These are phyloP conservation scores for Hyperoplus immaculatus DNA, from an alignment of 2,797 vertebrate species.

Conservation along the genomic window DNA sequence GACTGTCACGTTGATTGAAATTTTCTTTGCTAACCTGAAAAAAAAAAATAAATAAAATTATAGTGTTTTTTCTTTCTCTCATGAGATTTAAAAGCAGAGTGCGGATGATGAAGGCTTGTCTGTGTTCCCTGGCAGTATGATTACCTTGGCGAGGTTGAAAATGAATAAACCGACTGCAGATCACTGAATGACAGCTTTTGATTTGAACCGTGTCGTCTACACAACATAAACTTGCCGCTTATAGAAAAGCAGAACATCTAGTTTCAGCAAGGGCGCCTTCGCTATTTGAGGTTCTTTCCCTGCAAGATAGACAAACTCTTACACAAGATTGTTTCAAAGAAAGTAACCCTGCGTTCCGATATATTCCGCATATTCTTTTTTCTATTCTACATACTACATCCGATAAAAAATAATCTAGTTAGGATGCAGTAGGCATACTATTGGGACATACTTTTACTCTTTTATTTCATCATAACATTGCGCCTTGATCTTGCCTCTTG, in stretches of 20 bases:
- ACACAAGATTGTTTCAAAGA: slow-evolving; percentile 16
- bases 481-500: too few species aligned
- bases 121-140: slow-evolving; percentile 33
- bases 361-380: too few species aligned
- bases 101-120: slow-evolving; percentile 49
- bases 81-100: slow-evolving; percentile 26
- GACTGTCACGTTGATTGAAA: slow-evolving; percentile 33
- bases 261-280: slow-evolving; percentile 37
- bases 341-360: too few species aligned
- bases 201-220: slow-evolving; percentile 39
- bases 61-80: background rate
- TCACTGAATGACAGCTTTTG: slow-evolving; percentile 45
- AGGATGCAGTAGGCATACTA: too few species aligned
- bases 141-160: slow-evolving; percentile 62
- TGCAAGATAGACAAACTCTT: slow-evolving; percentile 7
- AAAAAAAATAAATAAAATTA: too few species aligned
- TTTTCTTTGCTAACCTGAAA: slow-evolving; percentile 15
- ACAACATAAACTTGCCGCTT: slow-evolving; percentile 32
- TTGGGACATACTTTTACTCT: too few species aligned
- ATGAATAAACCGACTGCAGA: slow-evolving; percentile 40
- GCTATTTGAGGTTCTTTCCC: slow-evolving; percentile 7
- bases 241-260: slow-evolving; percentile 20
- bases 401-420: too few species aligned
- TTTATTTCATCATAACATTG: too few species aligned
- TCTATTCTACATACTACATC: too few species aligned